Conservation (phyloP, 64 coral and sea anemone species). For the Pocillopora verrucosa region DNA sequence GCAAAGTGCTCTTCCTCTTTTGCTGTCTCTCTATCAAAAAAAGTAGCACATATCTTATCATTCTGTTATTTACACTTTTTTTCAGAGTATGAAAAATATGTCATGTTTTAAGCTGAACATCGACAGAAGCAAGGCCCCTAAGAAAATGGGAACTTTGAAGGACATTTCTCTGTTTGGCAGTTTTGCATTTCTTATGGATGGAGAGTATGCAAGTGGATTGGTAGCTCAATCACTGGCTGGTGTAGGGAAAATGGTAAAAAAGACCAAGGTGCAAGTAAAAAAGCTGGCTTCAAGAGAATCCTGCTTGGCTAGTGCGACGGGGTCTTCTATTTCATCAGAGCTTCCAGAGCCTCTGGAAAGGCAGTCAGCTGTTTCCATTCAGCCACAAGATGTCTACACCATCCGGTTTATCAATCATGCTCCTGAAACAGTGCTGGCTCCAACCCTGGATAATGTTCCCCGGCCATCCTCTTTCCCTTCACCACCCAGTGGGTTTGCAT, state of each 20-base stretch:
- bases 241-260: neutral
- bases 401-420: conserved; percentile 1
- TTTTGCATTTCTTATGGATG: conserved; percentile 21
- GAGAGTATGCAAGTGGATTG: neutral
- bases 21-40: no score
- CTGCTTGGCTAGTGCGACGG: neutral
- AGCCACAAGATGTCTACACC: neutral
- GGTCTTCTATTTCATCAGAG: neutral
- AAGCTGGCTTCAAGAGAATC: neutral
- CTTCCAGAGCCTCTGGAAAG: neutral
- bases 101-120: neutral
- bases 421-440: neutral
- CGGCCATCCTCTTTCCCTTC: no score
- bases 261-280: neutral
- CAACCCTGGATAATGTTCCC: no score
- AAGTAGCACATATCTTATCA: no score
- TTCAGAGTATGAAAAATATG: conserved; percentile 16
- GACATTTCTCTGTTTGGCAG: conserved; percentile 39
- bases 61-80: no score
- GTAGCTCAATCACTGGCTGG: neutral
- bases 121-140: conserved; percentile 17
- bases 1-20: no score
- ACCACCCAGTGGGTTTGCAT: no score
- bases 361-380: neutral
- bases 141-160: conserved; percentile 42